Evolutionary conservation across 2,113 vertebrate genomes (phyloP), one percentile per base, ranked within the genome.

Genomic region (Crotophaga sulcirostris): DNA sequence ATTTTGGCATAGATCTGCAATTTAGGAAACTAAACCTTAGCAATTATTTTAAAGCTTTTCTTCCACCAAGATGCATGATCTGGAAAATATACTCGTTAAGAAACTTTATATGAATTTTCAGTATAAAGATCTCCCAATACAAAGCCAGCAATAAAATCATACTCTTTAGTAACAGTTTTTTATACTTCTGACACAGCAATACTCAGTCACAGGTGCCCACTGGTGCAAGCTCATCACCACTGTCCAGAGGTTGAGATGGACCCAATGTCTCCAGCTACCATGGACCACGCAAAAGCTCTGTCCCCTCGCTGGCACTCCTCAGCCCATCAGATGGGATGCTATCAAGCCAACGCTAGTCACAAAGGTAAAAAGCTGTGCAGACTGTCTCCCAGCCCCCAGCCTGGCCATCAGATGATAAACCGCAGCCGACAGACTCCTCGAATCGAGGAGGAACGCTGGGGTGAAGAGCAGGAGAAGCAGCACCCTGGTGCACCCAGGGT

Each of bases 271-370:
- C 28, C 82, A 42, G 69, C 11, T 56, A 63, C 51, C 67, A 62
- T 1, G 0, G 79, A 49, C 31, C 31, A 26, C 0, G 0, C 54
- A 47, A 45, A 76, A 42, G 56, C 82, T 90, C 51, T 20, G 25
- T 23, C 42, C 17, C 25, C 20, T 56, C 1, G 3, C 21, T 68
- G 26, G 34, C 33, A 10, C 33, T 19, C n/a, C 55, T n/a, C 72
- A 83, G 55, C 34, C 16, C 11, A 14, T 31, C 66, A 34, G 45
- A 34, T 17, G 66, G 36, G 59, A 67, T 0, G 2, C 38, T 23
- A 31, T n/a, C 70, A n/a, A 31, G 10, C 16, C 3, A 31, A 52
- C 1, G 0, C 31, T 17, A 36, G 26, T 23, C 56, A 76, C 13
- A 47, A 28, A 66, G n/a, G 36, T 3, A 38, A 81, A 19, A 62